Evolutionary conservation across 1,140 invertebrate species (phyloP), one percentile per base, ranked within the genome.

Genomic region (Tenebrio molitor): DNA sequence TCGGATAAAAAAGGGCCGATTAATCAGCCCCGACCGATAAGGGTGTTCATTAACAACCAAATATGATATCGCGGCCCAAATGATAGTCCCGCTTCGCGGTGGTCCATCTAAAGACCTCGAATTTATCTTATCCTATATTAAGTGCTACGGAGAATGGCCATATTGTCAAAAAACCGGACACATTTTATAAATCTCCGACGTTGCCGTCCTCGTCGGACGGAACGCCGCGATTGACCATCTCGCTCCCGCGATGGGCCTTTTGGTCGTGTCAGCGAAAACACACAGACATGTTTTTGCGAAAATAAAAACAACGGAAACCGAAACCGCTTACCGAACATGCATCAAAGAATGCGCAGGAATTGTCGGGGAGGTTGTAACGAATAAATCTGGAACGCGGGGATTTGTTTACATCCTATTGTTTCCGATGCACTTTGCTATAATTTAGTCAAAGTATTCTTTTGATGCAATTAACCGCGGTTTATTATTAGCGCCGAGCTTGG

Each of bases 371-470:
- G 72, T 71, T 74, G 68, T 71, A 69, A 76, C 71, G 58, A 67
- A 76, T 76, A 76, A 76, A 76, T 76, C 72, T 74, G 62, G 72
- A 66, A 69, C 25, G 41, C 69, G 41, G 64, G 50, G 68, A 71
- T 74, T 74, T 73, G 74, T 74, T 74, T 74, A 76, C 74, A 76
- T 76, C 67, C 74, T 69, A 76, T 76, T 76, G 74, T 76, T 74
- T 72, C n/a, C 46, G 53, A 70, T 63, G 25, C 64, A 50, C 44
- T 72, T 68, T 39, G 50, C 50, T 69, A 53, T 69, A 69, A 44
- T 23, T 58, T 69, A 69, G 41, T 58, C 29, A 25, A 69, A 69
- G 67, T 58, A 58, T 58, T 58, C 23, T 23, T 58, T 58, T 58
- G 50, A 58, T 14, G 23, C 50, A 58, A 29, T 58, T 58, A 29